Base-by-base conservation (phyloP, 2,797 vertebrate genomes). In the Alauda arvensis region DNA sequence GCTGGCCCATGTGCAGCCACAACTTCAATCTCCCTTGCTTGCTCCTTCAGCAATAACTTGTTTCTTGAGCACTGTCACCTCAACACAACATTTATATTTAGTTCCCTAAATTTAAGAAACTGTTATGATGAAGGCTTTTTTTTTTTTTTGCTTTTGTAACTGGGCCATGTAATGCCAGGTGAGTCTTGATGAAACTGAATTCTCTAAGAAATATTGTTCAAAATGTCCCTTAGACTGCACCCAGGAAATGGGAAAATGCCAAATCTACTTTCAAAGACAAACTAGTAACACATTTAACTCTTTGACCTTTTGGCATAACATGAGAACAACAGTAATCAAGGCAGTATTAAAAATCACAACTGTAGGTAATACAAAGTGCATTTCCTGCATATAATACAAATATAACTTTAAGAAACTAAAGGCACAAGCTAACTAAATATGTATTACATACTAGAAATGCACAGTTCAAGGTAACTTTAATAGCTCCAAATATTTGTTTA, bases 371-470 rank as follows among this genome's bases (percentile, higher is more conserved):
- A 97, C 94, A 97, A 97, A 97, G 96, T 97, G 96, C 97, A 96
- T 97, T 97, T 97, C 95, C 96, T 91, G 97, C 94, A 96, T 97
- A 96, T 96, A 97, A 97, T 97, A 97, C 96, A 97, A 96, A 95
- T 96, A 94, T 93, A 97, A 97, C 92, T 94, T 96, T 94, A 95
- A 96, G 94, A 96, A 97, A 97, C 95, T 94, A 97, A 98, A 97
- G 97, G 97, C 97, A 97, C 96, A 96, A 96, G 94, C 93, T 95
- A 97, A 98, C 96, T 91, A 98, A 98, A 97, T 97, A 94, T 96
- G 96, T 95, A 95, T 97, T 97, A 97, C 96, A 96, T 97, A 97
- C 95, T 95, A 97, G 96, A 98, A 98, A 98, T 97, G 97, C 98
- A 99, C 98, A 97, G 96, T 98, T 98, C 98, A 96, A 96, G 96